Percentiles rank a stretch among this genome's conserved stretches.
These are phyloP conservation scores for Ostrea denselamellosa DNA, from an alignment of 1,140 invertebrate genomes.

Conservation along the genomic window DNA sequence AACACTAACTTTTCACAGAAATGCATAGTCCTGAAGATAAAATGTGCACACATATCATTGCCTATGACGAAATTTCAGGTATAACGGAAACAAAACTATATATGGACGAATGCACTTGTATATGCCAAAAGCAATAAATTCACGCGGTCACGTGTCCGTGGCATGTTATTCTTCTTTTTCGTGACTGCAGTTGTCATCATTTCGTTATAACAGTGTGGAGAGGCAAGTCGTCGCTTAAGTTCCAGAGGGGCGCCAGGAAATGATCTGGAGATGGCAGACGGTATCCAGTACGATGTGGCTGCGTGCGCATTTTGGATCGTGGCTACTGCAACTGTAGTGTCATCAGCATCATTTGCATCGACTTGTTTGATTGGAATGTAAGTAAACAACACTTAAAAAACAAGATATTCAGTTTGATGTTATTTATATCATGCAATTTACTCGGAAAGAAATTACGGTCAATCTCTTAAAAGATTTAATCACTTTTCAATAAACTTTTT, in stretches of 20 bases:
- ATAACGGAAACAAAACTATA: background rate
- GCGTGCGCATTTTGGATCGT: constrained; percentile 23
- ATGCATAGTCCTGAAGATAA: background rate
- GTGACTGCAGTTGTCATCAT: background rate
- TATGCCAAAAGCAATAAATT: background rate
- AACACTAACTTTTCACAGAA: background rate
- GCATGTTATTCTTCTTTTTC: constrained; percentile 10
- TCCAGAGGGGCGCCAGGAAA: background rate
- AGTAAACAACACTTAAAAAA: background rate
- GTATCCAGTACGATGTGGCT: background rate
- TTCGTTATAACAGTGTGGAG: background rate
- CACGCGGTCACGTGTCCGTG: background rate
- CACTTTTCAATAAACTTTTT: too few relatives aligned
- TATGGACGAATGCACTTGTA: background rate
- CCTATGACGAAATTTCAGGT: background rate
- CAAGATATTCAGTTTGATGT: too few relatives aligned
- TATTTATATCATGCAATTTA: too few relatives aligned
- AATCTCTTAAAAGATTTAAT: too few relatives aligned
- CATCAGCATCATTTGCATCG: background rate
- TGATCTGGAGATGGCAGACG: background rate
- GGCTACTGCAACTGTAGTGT: constrained; percentile 1
- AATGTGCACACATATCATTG: background rate
- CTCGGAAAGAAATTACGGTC: too few relatives aligned
- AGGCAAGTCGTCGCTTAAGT: background rate
- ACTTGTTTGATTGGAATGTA: constrained; percentile 17